Evolutionary conservation across 2,113 vertebrate genomes (phyloP), one percentile per base, ranked within the genome.

Genomic region (Rhinolophus sinicus): DNA sequence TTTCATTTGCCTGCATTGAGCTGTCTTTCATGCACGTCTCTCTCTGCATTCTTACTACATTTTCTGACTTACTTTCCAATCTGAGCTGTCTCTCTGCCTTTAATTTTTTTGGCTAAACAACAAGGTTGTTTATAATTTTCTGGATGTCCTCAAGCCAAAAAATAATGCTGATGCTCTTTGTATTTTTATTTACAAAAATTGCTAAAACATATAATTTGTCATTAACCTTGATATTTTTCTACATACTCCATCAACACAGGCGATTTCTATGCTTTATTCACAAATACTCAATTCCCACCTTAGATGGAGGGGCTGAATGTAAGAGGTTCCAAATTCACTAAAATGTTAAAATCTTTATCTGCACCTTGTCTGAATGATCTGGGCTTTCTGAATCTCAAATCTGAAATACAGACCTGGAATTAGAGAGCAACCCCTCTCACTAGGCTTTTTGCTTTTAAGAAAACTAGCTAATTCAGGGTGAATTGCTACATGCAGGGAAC

Each of bases 1-100:
- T 96, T 98, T 98, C 95, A 94, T 98, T 98, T 83, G 2, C 98
- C 95, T 96, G 69, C 93, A 97, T 22, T 98, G 96, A 98, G 24
- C 96, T 98, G 94, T 97, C 97, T 98, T 92, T 98, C 98, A 98
- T 88, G 86, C 98, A 93, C 1, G 88, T 76, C 3, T 88, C 86
- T 97, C 93, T 90, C 96, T 97, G 82, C 77, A 77, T 97, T 97
- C 95, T 73, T 78, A 54, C 60, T 90, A 8, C 73, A 58, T 97
- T 97, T 97, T 80, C 44, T 52, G 96, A 58, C 50, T 96, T 97
- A 73, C 93, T 97, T 96, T 72, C 60, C 88, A 88, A 69, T 96
- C 26, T 69, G 73, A 1, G 7, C 93, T 54, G 52, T 56, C 4
- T 83, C 15, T 80, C 38, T 95, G 81, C 13, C 90, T 96, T 98